Evolutionary conservation across 1,140 invertebrate genomes (phyloP), one percentile per base, ranked within the genome.

Genomic region (Magallana angulata): DNA sequence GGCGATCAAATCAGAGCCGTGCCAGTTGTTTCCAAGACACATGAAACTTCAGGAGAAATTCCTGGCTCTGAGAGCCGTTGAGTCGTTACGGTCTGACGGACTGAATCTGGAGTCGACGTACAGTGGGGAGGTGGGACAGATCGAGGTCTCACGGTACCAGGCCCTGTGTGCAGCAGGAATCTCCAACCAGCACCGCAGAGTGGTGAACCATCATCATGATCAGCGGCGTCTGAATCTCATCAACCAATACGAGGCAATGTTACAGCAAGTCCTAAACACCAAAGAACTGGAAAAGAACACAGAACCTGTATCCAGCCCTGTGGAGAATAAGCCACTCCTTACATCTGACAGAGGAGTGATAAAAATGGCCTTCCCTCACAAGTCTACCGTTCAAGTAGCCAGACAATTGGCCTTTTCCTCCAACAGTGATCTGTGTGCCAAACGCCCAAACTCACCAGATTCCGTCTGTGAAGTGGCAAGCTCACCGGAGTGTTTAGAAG

Each of bases 81-180:
- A 48, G 12, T 16, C 81, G 0, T 48, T 85, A 8, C 84, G 85
- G 9, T 68, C 57, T 6, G 80, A 82, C 58, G 89, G 85, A 9
- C 86, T 88, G 8, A 71, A 87, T 64, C 57, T 90, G 30, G 89
- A 89, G 59, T 64, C 87, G 0, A 30, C 64, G 16, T 91, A 91
- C 82, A 89, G 89, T 83, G 62, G 87, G 24, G 90, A 90, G 48
- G 88, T 91, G 16, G 90, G 87, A 1, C 83, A 85, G 24, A 88
- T 91, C 57, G 91, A 92, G 62, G 89, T 89, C 68, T 62, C 87
- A 0, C 85, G 91, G 2, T 92, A 91, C 82, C 88, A 90, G 83
- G 90, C 90, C 8, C 87, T 92, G 56, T 87, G 88, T 83, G 82
- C 85, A 30, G 85, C 88, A 18, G 88, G 87, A 58, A 71, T 82